phyloP scores from a whole-genome alignment of 2,888 invertebrate species.

The Netelia inedita region DNA sequence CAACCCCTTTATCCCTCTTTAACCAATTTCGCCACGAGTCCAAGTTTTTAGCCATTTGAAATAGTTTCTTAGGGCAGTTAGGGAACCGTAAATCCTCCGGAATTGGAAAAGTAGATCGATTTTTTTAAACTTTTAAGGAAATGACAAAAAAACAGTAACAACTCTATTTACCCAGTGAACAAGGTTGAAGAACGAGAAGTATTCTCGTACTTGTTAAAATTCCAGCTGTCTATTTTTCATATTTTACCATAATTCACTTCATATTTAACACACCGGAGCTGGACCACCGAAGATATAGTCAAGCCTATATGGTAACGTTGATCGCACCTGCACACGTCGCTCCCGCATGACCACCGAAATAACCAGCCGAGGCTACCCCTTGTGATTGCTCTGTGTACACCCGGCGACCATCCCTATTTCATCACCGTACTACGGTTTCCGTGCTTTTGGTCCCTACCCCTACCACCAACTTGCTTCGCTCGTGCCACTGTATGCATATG shows the following conservation, averaged over 20 bases:
- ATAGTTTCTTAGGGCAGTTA: no score
- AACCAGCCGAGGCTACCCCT: conserved; percentile 47
- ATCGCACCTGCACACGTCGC: conserved; percentile 33
- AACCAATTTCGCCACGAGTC: no score
- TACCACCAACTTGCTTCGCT: not conserved
- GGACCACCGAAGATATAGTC: not conserved
- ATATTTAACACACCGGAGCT: not conserved
- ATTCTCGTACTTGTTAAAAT: no score
- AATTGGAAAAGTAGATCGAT: no score
- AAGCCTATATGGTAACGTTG: conserved; percentile 23
- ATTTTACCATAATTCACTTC: not conserved
- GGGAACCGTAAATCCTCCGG: no score
- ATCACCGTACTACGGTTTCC: conserved; percentile 30
- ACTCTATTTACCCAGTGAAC: no score
- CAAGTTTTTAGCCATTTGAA: no score
- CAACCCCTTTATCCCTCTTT: no score
- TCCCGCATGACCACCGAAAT: conserved; percentile 37
- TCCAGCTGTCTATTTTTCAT: not conserved
- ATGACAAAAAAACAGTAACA: no score
- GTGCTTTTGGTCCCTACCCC: conserved; percentile 29
- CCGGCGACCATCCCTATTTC: conserved; percentile 48
- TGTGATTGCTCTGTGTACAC: conserved; percentile 58
- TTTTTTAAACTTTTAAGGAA: no score
- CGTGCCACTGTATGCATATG: conserved; percentile 61
- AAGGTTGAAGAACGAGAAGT: no score